Evolutionary conservation across 2,113 vertebrate genomes (phyloP).

Genomic region (Cephalopholis sonnerati): DNA sequence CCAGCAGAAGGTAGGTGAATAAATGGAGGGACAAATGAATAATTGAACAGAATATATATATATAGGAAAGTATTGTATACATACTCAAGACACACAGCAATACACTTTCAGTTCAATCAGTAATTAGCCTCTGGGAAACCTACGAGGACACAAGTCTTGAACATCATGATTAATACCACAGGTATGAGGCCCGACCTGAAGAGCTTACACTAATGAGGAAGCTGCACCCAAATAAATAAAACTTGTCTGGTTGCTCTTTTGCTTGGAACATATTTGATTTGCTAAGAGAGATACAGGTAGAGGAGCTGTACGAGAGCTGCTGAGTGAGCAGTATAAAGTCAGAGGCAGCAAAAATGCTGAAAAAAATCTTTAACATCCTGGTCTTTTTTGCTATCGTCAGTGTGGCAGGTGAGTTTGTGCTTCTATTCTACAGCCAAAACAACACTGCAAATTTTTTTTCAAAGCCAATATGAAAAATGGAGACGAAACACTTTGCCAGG

Average conservation of each 20-base stretch:
- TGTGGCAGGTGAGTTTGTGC: no score
- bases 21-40: no score
- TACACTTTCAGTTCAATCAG: no score
- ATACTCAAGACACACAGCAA: no score
- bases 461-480: constrained; percentile 51
- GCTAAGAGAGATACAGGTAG: constrained; percentile 23
- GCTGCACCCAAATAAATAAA: constrained; percentile 3
- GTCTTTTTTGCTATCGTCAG: constrained; percentile 3
- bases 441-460: no score
- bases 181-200: background rate
- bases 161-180: background rate
- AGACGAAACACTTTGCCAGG: accelerated
- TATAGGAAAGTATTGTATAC: no score
- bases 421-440: no score
- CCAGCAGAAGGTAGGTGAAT: no score
- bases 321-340: background rate
- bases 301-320: background rate
- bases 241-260: constrained; percentile 25
- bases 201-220: constrained; percentile 38
- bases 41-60: no score
- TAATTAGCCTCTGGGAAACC: no score
- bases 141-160: no score
- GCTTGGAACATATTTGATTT: constrained; percentile 33
- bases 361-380: background rate
- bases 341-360: constrained; percentile 1